phyloP scores from a whole-genome alignment of 2,888 invertebrate species.

The Mesorhabditis sp. region DNA sequence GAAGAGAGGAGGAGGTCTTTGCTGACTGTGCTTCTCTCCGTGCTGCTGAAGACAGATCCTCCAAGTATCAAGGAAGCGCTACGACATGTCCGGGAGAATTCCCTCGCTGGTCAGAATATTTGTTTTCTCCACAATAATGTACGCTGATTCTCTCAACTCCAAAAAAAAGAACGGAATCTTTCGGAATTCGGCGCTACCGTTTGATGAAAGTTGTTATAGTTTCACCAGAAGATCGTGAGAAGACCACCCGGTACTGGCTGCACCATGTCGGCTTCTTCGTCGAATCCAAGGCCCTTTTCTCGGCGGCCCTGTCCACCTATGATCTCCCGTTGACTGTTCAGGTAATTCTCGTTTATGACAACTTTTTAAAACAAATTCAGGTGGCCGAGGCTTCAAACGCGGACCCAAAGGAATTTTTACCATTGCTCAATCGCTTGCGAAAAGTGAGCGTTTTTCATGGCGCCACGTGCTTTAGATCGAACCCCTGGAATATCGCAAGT shows the following conservation, averaged over 20 bases:
- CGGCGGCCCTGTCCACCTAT: slow-evolving; percentile 47
- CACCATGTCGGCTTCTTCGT: slow-evolving; percentile 48
- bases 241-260: slow-evolving; percentile 29
- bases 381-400: slow-evolving; percentile 37
- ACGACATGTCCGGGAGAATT: slow-evolving; percentile 24
- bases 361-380: not conserved
- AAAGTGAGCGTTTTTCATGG: slow-evolving; percentile 9
- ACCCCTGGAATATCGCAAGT: slow-evolving; percentile 33
- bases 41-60: slow-evolving; percentile 22
- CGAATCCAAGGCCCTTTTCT: slow-evolving; percentile 38
- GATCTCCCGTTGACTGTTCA: slow-evolving; percentile 42
- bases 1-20: slow-evolving; percentile 12
- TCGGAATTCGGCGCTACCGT: not conserved
- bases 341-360: slow-evolving; percentile 17
- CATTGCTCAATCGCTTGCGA: slow-evolving; percentile 38
- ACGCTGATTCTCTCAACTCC: no score
- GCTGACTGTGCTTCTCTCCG: slow-evolving; percentile 18
- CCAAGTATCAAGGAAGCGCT: slow-evolving; percentile 22
- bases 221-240: slow-evolving; percentile 8
- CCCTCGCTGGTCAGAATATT: slow-evolving; percentile 1
- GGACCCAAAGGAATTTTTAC: slow-evolving; percentile 48
- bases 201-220: not conserved
- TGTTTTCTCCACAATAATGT: not conserved
- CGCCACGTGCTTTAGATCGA: slow-evolving; percentile 13
- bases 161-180: not conserved